phyloP scores from a whole-genome alignment of 2,113 vertebrate genomes.

The Sylvicapra grimmia region DNA sequence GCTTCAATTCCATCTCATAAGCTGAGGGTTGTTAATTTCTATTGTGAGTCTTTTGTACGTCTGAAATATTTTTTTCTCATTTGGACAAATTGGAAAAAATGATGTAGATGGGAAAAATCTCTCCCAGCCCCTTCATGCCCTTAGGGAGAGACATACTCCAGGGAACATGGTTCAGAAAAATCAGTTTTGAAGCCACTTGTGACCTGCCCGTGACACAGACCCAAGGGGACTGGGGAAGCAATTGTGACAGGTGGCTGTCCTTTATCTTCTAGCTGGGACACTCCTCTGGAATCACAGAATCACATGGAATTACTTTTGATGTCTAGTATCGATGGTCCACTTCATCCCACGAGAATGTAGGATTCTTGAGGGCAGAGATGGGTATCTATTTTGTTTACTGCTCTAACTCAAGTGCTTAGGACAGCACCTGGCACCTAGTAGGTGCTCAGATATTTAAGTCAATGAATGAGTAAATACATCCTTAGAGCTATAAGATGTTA shows the following conservation, averaged over 20 bases:
- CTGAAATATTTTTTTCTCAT: neutral
- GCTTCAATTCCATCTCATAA: rapidly evolving
- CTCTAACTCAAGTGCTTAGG: neutral
- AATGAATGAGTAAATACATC: neutral
- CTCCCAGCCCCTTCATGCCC: neutral
- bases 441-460: neutral
- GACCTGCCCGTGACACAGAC: neutral
- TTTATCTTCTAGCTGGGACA: neutral
- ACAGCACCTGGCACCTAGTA: neutral
- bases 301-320: neutral
- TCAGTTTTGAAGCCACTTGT: neutral
- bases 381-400: neutral
- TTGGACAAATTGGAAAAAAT: neutral
- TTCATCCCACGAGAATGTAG: neutral
- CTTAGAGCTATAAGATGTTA: neutral
- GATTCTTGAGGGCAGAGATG: neutral
- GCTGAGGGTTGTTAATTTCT: neutral
- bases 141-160: neutral
- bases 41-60: neutral
- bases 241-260: rapidly evolving
- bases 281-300: neutral
- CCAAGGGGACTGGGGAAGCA: neutral
- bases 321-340: rapidly evolving
- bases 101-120: neutral
- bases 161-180: neutral